Conservation (phyloP, 2,888 invertebrate genomes). For the Thereva unica region DNA sequence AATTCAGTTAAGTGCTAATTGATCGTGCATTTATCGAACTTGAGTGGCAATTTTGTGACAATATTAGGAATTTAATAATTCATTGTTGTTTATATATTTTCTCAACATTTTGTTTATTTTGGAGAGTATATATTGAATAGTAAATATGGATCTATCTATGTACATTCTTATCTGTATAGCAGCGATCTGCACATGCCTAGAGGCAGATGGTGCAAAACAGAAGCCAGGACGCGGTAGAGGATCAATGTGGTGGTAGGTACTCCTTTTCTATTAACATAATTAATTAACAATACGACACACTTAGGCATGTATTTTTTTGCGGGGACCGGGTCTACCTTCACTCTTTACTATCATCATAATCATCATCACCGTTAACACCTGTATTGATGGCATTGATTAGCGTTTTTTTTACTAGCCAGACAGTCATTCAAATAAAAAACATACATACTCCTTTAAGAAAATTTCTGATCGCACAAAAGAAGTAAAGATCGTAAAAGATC, state of each 20-base stretch:
- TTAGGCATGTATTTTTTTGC: background rate
- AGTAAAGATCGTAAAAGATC: too few species aligned
- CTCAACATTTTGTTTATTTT: background rate
- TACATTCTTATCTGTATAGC: conserved; percentile 52
- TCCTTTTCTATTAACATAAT: conserved; percentile 1
- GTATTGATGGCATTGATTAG: too few species aligned
- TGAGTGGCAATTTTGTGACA: conserved; percentile 24
- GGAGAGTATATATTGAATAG: background rate
- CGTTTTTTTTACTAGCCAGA: too few species aligned
- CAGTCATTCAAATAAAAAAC: too few species aligned
- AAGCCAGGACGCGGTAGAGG: conserved; percentile 80
- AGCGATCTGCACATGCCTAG: conserved; percentile 50
- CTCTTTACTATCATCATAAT: too few species aligned
- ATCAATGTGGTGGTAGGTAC: conserved; percentile 89
- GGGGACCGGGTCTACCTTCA: background rate
- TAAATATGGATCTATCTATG: conserved; percentile 54
- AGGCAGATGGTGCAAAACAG: conserved; percentile 53
- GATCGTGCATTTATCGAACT: conserved; percentile 51
- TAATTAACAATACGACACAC: background rate
- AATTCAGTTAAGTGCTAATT: conserved; percentile 51
- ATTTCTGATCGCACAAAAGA: too few species aligned
- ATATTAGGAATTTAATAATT: conserved; percentile 26
- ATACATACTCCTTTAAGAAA: too few species aligned
- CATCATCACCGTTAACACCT: too few species aligned
- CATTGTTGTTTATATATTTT: background rate